Conservation (phyloP, 2,113 vertebrate genomes). For the Myiozetetes cayanensis region DNA sequence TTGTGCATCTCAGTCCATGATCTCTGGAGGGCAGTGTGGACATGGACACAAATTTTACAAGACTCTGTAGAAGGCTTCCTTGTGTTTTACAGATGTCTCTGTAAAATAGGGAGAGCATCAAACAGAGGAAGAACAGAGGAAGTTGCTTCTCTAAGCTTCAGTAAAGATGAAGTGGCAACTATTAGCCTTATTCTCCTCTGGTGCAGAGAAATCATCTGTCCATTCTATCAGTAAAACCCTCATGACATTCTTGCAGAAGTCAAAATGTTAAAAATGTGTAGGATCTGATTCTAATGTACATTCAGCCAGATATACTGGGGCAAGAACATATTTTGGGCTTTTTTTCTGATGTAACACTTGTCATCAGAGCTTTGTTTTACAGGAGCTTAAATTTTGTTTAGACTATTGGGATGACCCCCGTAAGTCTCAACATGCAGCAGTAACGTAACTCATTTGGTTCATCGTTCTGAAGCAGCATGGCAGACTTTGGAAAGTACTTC, state of each 20-base stretch:
- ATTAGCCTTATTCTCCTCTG: background rate
- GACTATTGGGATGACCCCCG: background rate
- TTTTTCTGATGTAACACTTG: background rate
- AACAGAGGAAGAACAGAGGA: background rate
- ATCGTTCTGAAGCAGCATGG: background rate
- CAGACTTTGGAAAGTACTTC: background rate
- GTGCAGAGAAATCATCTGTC: background rate
- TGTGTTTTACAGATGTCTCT: background rate
- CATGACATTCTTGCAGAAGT: background rate
- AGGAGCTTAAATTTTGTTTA: background rate
- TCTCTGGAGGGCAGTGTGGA: conserved; percentile 14
- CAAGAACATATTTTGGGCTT: background rate
- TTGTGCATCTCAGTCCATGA: background rate
- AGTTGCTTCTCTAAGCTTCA: background rate
- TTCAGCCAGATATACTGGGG: background rate
- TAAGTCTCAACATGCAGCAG: background rate
- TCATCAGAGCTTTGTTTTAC: background rate
- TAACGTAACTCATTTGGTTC: background rate
- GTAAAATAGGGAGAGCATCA: background rate
- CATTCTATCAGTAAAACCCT: background rate
- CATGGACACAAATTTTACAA: background rate
- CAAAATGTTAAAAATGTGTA: background rate
- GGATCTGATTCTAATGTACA: background rate
- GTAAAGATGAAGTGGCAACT: background rate
- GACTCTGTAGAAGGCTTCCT: background rate